Base-by-base conservation (phyloP, 2,113 vertebrate species). In the Crocuta crocuta region DNA sequence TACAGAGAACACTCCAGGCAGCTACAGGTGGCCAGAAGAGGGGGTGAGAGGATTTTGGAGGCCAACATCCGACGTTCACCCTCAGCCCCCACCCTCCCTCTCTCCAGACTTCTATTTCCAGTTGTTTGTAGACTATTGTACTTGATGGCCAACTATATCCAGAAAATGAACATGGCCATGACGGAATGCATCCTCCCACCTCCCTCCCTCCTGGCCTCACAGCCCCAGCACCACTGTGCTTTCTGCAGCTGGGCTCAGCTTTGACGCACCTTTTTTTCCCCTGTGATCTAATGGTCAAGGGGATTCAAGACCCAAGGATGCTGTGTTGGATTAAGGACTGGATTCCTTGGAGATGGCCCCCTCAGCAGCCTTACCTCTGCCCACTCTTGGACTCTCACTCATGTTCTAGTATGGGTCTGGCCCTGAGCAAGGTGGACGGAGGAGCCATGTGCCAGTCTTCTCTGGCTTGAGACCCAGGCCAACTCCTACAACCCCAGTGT, bases 341-440 rank as follows among this genome's bases (percentile, higher is more conserved):
- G 16, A 48, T 55, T 7, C 19, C 71, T 70, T 1, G 4, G 10
- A 0, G 1, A 48, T 6, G 17, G 21, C 23, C 5, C 39, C 48
- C 33, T 17, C 19, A 5, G 21, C 19, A 85, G n/a, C 10, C 2
- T 65, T 21, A 73, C 55, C 43, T 85, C 55, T 73, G 66, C 33
- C 70, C 65, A 12, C 12, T n/a, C 3, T 50, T n/a, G 2, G 10
- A 7, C 39, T 61, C 74, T 58, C 61, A 15, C 7, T 88, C 74
- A n/a, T 21, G 24, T 66, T 89, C 43, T 19, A 84, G 53, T 26
- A 50, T 11, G 26, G 4, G 10, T 33, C 65, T 17, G 6, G 28
- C 23, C 68, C 4, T 28, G 21, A 58, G 3, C 55, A 89, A 74
- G 86, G 78, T 33, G 71, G 24, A 5, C 2, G 7, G 43, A 71